phyloP scores from a whole-genome alignment of 1,140 invertebrate species.

The Lethocerus indicus region DNA sequence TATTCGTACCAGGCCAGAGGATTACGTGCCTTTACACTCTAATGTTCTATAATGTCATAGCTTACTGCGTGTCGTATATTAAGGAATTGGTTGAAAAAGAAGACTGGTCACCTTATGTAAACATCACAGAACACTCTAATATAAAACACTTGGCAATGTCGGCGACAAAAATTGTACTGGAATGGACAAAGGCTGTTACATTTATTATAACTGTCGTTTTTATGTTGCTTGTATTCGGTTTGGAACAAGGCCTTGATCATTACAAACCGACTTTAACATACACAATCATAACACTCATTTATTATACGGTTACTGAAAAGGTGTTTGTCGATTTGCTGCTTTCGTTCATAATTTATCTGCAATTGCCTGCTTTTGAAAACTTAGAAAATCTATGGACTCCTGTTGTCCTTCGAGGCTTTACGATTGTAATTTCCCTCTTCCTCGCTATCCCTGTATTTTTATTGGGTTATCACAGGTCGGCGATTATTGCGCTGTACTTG shows the following conservation, averaged over 20 bases:
- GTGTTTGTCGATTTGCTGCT: constrained; percentile 46
- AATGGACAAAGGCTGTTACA: constrained; percentile 66
- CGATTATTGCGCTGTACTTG: constrained; percentile 38
- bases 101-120: constrained; percentile 57
- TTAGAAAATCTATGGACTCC: constrained; percentile 47
- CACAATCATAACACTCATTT: constrained; percentile 42
- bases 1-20: constrained; percentile 37
- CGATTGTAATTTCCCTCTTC: constrained; percentile 31
- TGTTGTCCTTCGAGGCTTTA: constrained; percentile 36
- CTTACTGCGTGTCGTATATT: constrained; percentile 56
- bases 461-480: constrained; percentile 34
- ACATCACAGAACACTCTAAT: constrained; percentile 48
- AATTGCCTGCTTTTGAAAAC: constrained; percentile 41
- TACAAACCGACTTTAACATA: constrained; percentile 48
- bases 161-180: constrained; percentile 59
- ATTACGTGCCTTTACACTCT: constrained; percentile 54
- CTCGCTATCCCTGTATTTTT: constrained; percentile 34
- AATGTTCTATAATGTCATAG: constrained; percentile 65
- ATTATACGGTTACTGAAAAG: constrained; percentile 56
- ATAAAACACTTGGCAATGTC: constrained; percentile 65
- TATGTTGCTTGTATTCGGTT: constrained; percentile 50
- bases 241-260: constrained; percentile 55
- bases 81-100: constrained; percentile 52
- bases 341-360: constrained; percentile 32
- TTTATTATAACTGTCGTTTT: constrained; percentile 65